Conservation (phyloP, 1,140 invertebrate species). For the Saxidomus purpurata region DNA sequence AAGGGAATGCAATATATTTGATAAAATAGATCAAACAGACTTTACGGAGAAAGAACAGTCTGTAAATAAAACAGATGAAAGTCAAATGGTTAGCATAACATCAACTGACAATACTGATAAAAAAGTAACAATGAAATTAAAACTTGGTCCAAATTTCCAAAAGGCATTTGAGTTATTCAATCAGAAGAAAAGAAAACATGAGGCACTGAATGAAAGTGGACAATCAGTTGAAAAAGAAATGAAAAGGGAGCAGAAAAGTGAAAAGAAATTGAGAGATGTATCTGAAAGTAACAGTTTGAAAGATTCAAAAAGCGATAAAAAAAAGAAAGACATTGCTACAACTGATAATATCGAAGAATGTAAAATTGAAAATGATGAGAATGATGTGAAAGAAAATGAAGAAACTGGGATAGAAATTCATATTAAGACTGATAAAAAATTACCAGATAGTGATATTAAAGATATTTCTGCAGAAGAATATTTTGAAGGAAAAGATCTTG, state of each 20-base stretch:
- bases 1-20: conserved; percentile 55
- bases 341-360: background rate
- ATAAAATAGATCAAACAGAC: conserved; percentile 26
- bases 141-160: conserved; percentile 60
- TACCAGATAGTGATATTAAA: background rate
- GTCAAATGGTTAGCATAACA: conserved; percentile 40
- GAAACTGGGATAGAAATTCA: background rate
- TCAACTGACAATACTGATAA: conserved; percentile 59
- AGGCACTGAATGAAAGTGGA: background rate
- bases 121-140: conserved; percentile 62
- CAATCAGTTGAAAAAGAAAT: background rate
- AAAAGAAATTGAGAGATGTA: conserved; percentile 1
- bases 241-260: background rate
- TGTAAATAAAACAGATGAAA: background rate
- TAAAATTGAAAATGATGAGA: background rate
- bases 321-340: background rate
- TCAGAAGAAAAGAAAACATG: conserved; percentile 42
- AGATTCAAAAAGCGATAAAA: background rate
- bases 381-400: background rate
- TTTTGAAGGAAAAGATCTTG: background rate
- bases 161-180: conserved; percentile 36
- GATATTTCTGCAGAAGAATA: background rate
- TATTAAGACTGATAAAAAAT: background rate
- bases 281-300: background rate
- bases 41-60: background rate